Conservation (phyloP, 2,797 vertebrate genomes). For the Spatula clypeata region DNA sequence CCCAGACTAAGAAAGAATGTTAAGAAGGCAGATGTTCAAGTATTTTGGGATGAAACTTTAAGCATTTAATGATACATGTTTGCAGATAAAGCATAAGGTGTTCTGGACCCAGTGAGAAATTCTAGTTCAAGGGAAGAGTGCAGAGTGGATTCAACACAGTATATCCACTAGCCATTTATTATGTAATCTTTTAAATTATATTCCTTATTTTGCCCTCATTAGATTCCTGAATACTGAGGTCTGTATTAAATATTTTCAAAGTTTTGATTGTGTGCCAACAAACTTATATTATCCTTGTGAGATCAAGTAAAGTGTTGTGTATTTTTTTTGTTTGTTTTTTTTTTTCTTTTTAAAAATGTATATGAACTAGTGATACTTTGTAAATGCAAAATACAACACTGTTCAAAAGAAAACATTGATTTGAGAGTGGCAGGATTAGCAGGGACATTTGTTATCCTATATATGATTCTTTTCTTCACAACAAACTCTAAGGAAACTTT, state of each 20-base stretch:
- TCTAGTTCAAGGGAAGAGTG: background rate
- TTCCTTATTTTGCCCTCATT: background rate
- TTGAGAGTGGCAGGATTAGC: background rate
- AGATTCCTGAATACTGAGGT: background rate
- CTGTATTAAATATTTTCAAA: background rate
- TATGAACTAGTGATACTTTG: background rate
- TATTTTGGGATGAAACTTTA: background rate
- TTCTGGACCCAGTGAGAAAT: background rate
- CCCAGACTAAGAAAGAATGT: background rate
- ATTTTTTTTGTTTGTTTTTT: background rate
- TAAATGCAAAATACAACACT: background rate
- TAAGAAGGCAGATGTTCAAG: background rate
- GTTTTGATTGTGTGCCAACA: background rate
- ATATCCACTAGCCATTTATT: background rate
- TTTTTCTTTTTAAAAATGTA: background rate
- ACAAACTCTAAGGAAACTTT: background rate
- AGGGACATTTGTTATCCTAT: background rate
- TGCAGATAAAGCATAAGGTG: background rate
- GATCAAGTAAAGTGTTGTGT: background rate
- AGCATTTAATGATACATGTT: background rate
- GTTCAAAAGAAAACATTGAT: background rate
- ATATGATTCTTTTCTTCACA: background rate
- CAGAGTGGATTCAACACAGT: background rate
- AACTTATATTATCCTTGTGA: background rate
- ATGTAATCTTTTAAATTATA: background rate